A percentile compares a stretch with the other conserved stretches of the same genome.
Evolutionary conservation across 2,113 vertebrate species (phyloP).

Genomic region (Ochotona curzoniae): DNA sequence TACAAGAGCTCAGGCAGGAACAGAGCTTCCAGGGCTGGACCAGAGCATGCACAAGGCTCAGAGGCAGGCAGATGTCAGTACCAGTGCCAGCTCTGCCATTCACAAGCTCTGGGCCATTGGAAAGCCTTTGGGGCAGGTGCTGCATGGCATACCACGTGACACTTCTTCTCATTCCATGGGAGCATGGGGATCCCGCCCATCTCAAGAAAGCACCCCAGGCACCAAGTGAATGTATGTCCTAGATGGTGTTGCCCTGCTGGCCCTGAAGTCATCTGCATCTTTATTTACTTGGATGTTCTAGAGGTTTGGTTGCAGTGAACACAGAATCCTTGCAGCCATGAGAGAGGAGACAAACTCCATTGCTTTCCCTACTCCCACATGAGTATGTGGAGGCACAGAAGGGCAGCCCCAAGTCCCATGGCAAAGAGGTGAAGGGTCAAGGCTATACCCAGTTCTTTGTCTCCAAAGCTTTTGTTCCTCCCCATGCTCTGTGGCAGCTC

Average conservation of each 20-base stretch:
- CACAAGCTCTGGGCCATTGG: not conserved
- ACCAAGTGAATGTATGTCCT: not conserved
- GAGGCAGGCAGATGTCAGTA: not conserved
- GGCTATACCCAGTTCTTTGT: not conserved
- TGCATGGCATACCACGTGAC: accelerated
- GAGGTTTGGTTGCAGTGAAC: not conserved
- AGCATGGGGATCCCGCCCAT: not conserved
- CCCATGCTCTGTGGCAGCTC: not conserved
- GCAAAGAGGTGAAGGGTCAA: not conserved
- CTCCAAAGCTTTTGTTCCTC: not conserved
- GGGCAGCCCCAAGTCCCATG: not conserved
- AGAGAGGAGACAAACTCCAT: not conserved
- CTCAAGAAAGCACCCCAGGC: not conserved
- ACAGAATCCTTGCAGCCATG: not conserved
- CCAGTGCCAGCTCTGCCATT: not conserved
- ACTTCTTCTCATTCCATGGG: not conserved
- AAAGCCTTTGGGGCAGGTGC: too few species aligned
- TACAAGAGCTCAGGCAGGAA: not conserved
- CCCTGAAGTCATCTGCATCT: not conserved
- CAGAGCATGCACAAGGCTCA: not conserved
- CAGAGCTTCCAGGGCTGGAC: not conserved
- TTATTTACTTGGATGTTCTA: not conserved
- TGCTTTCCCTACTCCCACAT: not conserved
- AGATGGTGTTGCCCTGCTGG: accelerated
- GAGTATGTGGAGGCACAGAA: not conserved